Base-by-base conservation (phyloP, 2,888 invertebrate genomes). In the Lysandra coridon region DNA sequence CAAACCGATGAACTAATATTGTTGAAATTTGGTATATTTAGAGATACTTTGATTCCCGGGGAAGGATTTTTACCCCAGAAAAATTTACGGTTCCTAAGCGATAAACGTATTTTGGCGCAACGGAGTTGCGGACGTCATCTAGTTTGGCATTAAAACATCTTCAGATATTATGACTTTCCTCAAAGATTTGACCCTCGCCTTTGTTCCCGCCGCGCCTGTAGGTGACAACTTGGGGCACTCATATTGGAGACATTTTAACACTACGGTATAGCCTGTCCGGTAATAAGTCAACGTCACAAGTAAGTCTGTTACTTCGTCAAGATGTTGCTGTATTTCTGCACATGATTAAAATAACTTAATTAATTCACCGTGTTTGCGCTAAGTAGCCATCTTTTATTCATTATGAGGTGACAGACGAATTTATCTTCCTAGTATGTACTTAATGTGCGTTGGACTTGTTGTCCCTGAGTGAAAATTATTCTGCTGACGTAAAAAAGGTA, bases 271-370 rank as follows among this genome's bases (percentile, higher is more conserved):
- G 69, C 33, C 69, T 33, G 33, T 69, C 69, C 69, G 2, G 2
- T 30, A 17, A 33, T 12, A 33, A 33, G 30, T 69, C 33, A 69
- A 33, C 14, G 69, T 23, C 23, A 73, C 40, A 40, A 74, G 23
- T 44, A 40, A 3, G 10, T 74, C n/a, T 23, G 74, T 74, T 74
- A 44, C 74, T 44, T 74, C 44, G 74, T 74, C 74, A 74, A 40
- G 69, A 69, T 69, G 69, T 74, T 23, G n/a, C n/a, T 44, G 74
- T 74, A 44, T 74, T 44, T 74, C 74, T 44, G 40, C 44, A 74
- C 74, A 74, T 30, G 74, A 74, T 74, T 74, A 74, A 74, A 74
- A 74, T 74, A 74, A 69, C 69, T 69, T 69, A 69, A 69, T 69
- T 69, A 69, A 69, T 69, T 69, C 69, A 69, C 69, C 33, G 69